phyloP scores from a whole-genome alignment of 1,140 invertebrate genomes.

The Apis cerana region DNA sequence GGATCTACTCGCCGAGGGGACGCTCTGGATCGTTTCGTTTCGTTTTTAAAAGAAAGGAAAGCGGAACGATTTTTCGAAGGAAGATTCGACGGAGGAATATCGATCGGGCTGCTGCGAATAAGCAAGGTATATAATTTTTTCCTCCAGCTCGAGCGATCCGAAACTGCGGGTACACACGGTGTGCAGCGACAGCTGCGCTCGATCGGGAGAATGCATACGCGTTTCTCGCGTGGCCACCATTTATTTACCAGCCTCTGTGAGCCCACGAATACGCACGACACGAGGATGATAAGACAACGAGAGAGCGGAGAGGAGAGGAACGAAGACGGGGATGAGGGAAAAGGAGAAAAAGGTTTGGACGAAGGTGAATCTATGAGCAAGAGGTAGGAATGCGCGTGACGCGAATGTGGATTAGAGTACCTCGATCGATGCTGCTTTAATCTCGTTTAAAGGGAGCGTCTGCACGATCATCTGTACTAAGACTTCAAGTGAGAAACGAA shows the following conservation, averaged over 20 bases:
- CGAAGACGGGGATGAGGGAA: not conserved
- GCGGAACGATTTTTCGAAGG: too few relatives aligned
- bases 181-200: conserved; percentile 54
- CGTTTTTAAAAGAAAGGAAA: not conserved
- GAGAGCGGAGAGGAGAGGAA: not conserved
- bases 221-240: conserved; percentile 39
- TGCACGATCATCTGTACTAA: too few relatives aligned
- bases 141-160: not conserved
- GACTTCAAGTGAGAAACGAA: too few relatives aligned
- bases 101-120: too few relatives aligned
- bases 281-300: conserved; percentile 39
- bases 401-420: not conserved
- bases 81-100: too few relatives aligned
- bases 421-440: conserved; percentile 4
- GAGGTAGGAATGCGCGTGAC: conserved; percentile 2
- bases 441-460: too few relatives aligned
- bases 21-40: not conserved
- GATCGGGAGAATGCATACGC: conserved; percentile 42
- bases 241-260: conserved; percentile 29
- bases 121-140: not conserved
- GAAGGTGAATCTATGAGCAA: conserved; percentile 13
- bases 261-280: not conserved
- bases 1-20: not conserved
- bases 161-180: conserved; percentile 37
- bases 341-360: not conserved